Evolutionary conservation across 2,113 vertebrate species (phyloP).

Genomic region (Scolopax mira): DNA sequence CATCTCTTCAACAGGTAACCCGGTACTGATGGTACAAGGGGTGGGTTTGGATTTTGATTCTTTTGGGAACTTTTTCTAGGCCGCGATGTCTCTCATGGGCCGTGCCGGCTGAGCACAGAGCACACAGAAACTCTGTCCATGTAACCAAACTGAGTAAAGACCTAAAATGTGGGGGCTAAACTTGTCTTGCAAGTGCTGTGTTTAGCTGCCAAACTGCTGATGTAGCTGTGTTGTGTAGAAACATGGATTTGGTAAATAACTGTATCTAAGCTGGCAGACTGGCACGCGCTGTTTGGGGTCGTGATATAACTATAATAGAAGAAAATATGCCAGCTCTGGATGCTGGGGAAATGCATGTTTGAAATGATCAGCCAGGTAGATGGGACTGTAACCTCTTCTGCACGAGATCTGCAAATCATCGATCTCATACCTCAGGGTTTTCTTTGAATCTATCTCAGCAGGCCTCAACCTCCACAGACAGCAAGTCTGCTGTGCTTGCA

Average conservation of each 20-base stretch:
- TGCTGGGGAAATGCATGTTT: not conserved
- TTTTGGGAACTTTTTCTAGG: not conserved
- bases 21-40: not conserved
- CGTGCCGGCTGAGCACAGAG: not conserved
- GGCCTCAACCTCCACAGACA: not conserved
- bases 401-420: not conserved
- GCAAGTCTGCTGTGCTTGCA: not conserved
- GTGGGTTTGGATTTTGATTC: not conserved
- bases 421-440: not conserved
- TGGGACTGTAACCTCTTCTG: not conserved
- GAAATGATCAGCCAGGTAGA: not conserved
- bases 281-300: not conserved
- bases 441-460: not conserved
- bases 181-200: not conserved
- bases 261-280: not conserved
- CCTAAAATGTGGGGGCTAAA: not conserved
- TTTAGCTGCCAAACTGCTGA: not conserved
- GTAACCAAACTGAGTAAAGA: not conserved
- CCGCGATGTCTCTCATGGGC: not conserved
- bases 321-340: not conserved
- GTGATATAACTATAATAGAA: not conserved
- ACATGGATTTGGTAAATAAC: not conserved
- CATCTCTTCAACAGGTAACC: conserved; percentile 84
- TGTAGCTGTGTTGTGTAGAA: not conserved
- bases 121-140: not conserved